Evolutionary conservation across 2,113 vertebrate genomes (phyloP), one percentile per base, ranked within the genome.

Genomic region (Sturnus vulgaris): DNA sequence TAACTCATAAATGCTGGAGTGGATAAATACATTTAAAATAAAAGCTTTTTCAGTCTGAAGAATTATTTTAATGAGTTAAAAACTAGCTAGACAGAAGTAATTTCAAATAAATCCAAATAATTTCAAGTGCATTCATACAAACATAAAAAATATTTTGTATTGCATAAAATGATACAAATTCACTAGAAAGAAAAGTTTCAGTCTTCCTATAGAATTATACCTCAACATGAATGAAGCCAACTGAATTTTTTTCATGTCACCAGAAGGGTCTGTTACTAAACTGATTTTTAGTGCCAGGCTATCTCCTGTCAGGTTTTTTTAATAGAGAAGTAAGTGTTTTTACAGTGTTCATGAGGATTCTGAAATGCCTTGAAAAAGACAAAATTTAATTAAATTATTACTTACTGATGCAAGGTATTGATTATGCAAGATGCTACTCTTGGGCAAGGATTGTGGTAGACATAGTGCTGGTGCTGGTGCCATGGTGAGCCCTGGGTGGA

Each of bases 391-490:
- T 33, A 52, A 64, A 23, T 37, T 0, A 18, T 63, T 78, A 7
- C 49, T 87, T 66, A 50, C 25, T 33, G 15, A 24, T 82, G 27
- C 44, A 21, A 42, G 21, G 15, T 80, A 10, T 42, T 64, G 19
- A n/a, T 44, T 42, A 24, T 52, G n/a, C 18, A 44, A 52, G 53
- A 7, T 53, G 11, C n/a, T 56, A 10, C 25, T 61, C 21, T 78
- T 3, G 3, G 17, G 7, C 35, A 27, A 47, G 27, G 27, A 10
- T 59, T 59, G 4, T 0, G 0, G 5, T 30, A 18, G 15, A 13
- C 5, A 1, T 18, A 30, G 27, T 1, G 4, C 16, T 73, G 31
- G 2, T 49, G 30, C 0, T 59, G 44, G 3, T 71, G 22, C 47
- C 2, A 0, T 11, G 21, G 50, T 52, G 50, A 44, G 28, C 25